phyloP scores from a whole-genome alignment of 2,888 invertebrate genomes.

The Apotomis betuletana region DNA sequence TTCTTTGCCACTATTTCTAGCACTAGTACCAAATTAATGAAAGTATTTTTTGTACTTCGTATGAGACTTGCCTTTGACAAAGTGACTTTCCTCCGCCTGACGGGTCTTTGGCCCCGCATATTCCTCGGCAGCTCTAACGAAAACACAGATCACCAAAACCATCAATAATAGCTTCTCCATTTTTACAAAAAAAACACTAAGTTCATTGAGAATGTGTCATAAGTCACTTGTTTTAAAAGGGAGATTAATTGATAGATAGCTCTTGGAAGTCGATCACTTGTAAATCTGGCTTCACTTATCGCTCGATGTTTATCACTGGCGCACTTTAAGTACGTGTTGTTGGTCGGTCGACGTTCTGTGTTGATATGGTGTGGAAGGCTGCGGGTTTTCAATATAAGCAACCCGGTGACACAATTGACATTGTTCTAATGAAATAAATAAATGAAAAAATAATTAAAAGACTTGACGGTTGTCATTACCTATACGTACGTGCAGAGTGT shows the following conservation, averaged over 20 bases:
- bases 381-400: slow-evolving; percentile 68
- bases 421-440: background rate
- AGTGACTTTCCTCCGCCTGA: slow-evolving; percentile 1
- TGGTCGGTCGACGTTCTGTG: slow-evolving; percentile 62
- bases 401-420: slow-evolving; percentile 13
- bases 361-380: slow-evolving; percentile 62
- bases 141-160: slow-evolving; percentile 64
- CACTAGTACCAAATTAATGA: too few relatives aligned
- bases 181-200: slow-evolving; percentile 21
- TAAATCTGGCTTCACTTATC: slow-evolving; percentile 52
- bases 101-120: slow-evolving; percentile 37
- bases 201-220: slow-evolving; percentile 15
- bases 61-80: slow-evolving; percentile 44
- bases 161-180: slow-evolving; percentile 71
- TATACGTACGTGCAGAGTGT: slow-evolving; percentile 6
- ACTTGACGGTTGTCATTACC: slow-evolving; percentile 34
- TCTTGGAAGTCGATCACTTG: slow-evolving; percentile 24
- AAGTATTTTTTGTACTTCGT: too few relatives aligned
- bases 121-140: slow-evolving; percentile 60
- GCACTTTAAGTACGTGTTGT: slow-evolving; percentile 57
- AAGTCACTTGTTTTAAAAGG: slow-evolving; percentile 26
- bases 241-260: slow-evolving; percentile 20
- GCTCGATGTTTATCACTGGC: slow-evolving; percentile 46
- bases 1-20: too few relatives aligned
- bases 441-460: background rate